Conservation (phyloP, 2,113 vertebrate genomes). For the Microcebus tavaratra region DNA sequence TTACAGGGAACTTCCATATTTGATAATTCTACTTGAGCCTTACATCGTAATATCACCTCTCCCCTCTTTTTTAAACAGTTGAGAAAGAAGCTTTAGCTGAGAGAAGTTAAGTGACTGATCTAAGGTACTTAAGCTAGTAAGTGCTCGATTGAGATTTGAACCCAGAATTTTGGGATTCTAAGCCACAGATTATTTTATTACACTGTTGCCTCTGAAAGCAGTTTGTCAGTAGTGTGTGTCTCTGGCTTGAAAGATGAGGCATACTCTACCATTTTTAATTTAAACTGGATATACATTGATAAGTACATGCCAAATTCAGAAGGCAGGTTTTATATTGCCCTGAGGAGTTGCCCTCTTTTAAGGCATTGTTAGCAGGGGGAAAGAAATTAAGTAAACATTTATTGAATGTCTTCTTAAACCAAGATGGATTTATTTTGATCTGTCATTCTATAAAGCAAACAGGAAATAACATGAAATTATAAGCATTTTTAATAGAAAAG, state of each 20-base stretch:
- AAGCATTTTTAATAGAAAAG: slow-evolving; percentile 17
- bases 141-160: slow-evolving; percentile 30
- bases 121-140: neutral
- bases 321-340: neutral
- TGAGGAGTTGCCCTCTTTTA: neutral
- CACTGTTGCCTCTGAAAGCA: neutral
- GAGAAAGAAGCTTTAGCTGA: neutral
- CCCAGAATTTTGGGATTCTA: neutral
- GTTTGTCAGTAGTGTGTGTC: neutral
- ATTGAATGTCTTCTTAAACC: neutral
- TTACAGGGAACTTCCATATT: neutral
- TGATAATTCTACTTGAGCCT: neutral
- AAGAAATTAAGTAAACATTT: slow-evolving; percentile 18
- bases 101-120: neutral
- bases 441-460: slow-evolving; percentile 10
- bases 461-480: slow-evolving; percentile 15
- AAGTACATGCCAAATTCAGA: neutral
- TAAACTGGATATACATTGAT: slow-evolving; percentile 31
- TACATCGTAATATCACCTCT: neutral
- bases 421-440: slow-evolving; percentile 46
- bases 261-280: neutral
- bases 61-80: neutral
- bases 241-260: slow-evolving; percentile 25
- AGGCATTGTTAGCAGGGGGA: neutral
- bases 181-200: slow-evolving; percentile 13